These are phyloP conservation scores for Micrasema minimum DNA, from an alignment of 1,140 invertebrate genomes.

Conservation along the genomic window DNA sequence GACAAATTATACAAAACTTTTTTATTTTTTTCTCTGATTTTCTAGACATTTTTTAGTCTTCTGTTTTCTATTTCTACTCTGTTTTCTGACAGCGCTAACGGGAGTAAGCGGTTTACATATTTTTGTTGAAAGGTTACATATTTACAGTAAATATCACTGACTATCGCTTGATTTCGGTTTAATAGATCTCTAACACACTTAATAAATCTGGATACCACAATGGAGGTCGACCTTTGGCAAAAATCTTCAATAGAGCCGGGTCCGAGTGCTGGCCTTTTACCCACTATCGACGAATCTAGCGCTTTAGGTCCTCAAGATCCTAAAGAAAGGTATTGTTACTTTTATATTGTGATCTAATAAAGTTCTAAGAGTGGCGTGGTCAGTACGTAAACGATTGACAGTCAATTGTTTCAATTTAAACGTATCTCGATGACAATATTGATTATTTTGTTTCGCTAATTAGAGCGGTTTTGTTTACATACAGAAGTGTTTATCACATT, in stretches of 20 bases:
- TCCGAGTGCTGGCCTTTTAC: slow-evolving; percentile 28
- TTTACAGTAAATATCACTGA: too few relatives aligned
- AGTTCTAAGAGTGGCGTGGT: too few relatives aligned
- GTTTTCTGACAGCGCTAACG: slow-evolving; percentile 5
- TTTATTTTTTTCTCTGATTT: neutral
- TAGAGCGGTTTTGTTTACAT: too few relatives aligned
- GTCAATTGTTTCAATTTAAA: too few relatives aligned
- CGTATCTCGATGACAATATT: too few relatives aligned
- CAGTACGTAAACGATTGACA: too few relatives aligned
- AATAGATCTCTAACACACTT: too few relatives aligned
- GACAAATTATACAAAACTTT: neutral
- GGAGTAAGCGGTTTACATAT: neutral
- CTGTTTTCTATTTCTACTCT: neutral
- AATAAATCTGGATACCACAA: slow-evolving; percentile 17
- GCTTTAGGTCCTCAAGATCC: slow-evolving; percentile 39
- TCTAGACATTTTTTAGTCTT: neutral
- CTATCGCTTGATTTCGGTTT: too few relatives aligned
- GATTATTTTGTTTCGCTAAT: too few relatives aligned
- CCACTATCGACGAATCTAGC: slow-evolving; percentile 46
- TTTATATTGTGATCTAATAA: neutral
- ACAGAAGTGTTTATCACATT: too few relatives aligned
- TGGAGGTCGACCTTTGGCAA: slow-evolving; percentile 45
- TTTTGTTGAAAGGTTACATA: slow-evolving; percentile 4
- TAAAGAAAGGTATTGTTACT: slow-evolving; percentile 44
- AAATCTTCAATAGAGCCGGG: slow-evolving; percentile 34